Conservation (phyloP, 2,113 vertebrate genomes). For the Apodemus speciosus region DNA sequence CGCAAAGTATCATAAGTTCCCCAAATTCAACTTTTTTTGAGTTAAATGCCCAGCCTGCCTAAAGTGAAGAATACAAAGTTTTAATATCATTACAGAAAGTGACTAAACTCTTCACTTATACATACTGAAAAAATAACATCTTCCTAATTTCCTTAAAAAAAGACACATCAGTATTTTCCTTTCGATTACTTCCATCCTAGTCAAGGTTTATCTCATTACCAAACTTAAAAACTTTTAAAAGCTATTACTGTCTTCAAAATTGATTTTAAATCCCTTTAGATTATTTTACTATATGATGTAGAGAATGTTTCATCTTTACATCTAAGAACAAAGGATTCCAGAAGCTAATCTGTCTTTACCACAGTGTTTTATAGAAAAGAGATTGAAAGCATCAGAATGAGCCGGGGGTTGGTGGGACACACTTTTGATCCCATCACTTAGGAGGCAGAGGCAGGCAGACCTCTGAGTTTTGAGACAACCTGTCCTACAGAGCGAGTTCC, state of each 20-base stretch:
- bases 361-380: constrained; percentile 11
- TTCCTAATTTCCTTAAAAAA: constrained; percentile 29
- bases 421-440: too few relatives aligned
- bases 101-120: neutral
- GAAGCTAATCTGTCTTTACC: constrained; percentile 6
- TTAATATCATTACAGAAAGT: constrained; percentile 5
- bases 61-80: neutral
- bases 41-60: constrained; percentile 11
- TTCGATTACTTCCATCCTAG: constrained; percentile 24
- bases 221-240: constrained; percentile 53
- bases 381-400: neutral
- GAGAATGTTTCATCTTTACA: constrained; percentile 5
- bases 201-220: constrained; percentile 27
- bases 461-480: too few relatives aligned
- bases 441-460: too few relatives aligned
- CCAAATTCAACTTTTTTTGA: constrained; percentile 30
- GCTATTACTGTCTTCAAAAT: neutral
- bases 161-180: constrained; percentile 14
- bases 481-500: too few relatives aligned
- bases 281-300: neutral
- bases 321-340: constrained; percentile 23
- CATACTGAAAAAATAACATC: neutral
- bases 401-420: too few relatives aligned
- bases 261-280: neutral
- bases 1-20: constrained; percentile 34